Base-by-base conservation (phyloP, 1,140 invertebrate species). In the Stegodyphus dumicola region DNA sequence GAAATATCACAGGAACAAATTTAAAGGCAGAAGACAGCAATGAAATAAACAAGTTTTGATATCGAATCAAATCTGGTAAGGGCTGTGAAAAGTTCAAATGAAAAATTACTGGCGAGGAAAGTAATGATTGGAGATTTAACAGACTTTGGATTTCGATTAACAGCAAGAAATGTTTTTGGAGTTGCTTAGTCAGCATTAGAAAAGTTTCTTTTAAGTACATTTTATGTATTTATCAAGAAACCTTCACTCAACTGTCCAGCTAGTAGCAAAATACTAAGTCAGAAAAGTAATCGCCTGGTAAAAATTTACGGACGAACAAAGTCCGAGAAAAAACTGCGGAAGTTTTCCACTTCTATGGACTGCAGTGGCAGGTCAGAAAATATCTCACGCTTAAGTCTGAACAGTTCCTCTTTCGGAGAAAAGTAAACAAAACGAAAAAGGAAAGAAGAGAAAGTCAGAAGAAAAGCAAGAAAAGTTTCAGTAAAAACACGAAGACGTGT, bases 401-500 rank as follows among this genome's bases (percentile, higher is more conserved):
- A 33, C n/a, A 33, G 13, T 33, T 66, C 70, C 52, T 70, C 11
- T 49, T 79, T 56, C 7, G n/a, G 56, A 54, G 6, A 15, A 15
- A 18, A 17, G 33, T n/a, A 56, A 75, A 56, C 18, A 75, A 56
- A 75, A 75, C 17, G 17, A 75, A 51, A 7, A 67, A 79, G 13
- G 33, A 49, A 75, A 75, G 52, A 48, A 51, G 49, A 71, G 67
- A 80, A 80, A 80, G 78, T 80, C 69, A 71, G 64, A 71, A 71
- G 48, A 73, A 33, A 33, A 33, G 33, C 33, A 80, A 80, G 78
- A 73, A 80, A 80, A 64, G 78, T 79, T 79, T 70, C 65, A 70
- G 65, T 67, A 79, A 79, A 79, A 79, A 56, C 67, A 49, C 53
- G 78, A 73, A 73, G 78, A 80, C 69, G 78, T 80, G 78, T 80